A percentile compares a stretch with the other conserved stretches of the same genome.
These are phyloP conservation scores for Paraescarpia echinospica DNA, from an alignment of 1,140 invertebrate genomes.

Conservation along the genomic window DNA sequence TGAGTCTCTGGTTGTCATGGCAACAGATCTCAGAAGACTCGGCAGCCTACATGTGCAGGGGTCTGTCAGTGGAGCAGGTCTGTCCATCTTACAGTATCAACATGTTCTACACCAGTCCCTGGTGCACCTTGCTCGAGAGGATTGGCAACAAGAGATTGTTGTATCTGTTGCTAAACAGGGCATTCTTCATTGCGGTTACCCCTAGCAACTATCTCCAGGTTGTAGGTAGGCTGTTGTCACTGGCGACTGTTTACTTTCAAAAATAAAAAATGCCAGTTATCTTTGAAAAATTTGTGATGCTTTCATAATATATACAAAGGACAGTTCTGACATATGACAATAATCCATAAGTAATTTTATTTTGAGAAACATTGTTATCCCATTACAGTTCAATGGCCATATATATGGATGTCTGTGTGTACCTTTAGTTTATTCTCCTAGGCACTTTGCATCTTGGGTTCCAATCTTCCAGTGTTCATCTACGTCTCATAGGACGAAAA, in stretches of 20 bases:
- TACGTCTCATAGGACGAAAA: too few species aligned
- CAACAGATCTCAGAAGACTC: not conserved
- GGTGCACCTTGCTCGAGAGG: constrained; percentile 5
- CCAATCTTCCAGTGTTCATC: too few species aligned
- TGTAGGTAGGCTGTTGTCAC: not conserved
- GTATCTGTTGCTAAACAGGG: constrained; percentile 16
- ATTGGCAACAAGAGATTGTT: constrained; percentile 8
- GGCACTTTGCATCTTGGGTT: too few species aligned
- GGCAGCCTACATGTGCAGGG: not conserved
- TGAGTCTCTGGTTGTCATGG: not conserved
- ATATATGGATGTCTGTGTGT: too few species aligned
- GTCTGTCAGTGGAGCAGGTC: not conserved
- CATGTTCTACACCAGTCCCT: not conserved
- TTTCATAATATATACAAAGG: too few species aligned
- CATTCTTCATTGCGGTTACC: not conserved
- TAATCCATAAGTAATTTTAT: too few species aligned
- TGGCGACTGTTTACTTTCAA: not conserved
- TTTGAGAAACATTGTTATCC: too few species aligned
- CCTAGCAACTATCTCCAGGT: constrained; percentile 13
- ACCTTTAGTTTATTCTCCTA: too few species aligned
- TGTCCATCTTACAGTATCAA: not conserved
- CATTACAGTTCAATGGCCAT: too few species aligned
- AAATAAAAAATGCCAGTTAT: not conserved
- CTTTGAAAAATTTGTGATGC: too few species aligned
- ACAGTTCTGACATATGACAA: too few species aligned